These are phyloP conservation scores for Nannoperca australis DNA, from an alignment of 2,797 vertebrate species.

Conservation along the genomic window DNA sequence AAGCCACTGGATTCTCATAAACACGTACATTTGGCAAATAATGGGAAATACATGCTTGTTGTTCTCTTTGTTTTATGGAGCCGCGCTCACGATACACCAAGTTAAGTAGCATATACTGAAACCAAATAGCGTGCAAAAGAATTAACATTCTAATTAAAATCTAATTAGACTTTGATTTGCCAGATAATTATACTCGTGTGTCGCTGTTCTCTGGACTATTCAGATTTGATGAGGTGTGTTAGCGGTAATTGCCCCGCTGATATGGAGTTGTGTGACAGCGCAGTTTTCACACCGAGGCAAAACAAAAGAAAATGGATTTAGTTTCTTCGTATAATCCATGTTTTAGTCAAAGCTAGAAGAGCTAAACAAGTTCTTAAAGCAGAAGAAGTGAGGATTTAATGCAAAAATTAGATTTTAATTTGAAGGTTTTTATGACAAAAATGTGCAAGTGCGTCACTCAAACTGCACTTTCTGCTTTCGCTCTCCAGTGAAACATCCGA, in stretches of 20 bases:
- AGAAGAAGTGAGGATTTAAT: not conserved
- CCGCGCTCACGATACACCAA: slow-evolving; percentile 46
- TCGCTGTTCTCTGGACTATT: slow-evolving; percentile 76
- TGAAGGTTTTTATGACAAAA: not conserved
- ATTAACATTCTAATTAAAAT: slow-evolving; percentile 86
- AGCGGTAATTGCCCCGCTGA: slow-evolving; percentile 72
- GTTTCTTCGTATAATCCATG: slow-evolving; percentile 19
- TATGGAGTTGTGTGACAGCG: slow-evolving; percentile 67
- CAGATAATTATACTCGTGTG: slow-evolving; percentile 81
- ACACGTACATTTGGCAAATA: slow-evolving; percentile 59
- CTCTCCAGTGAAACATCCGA: no score
- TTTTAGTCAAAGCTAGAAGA: slow-evolving; percentile 16
- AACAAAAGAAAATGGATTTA: slow-evolving; percentile 60
- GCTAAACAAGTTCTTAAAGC: not conserved
- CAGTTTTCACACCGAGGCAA: slow-evolving; percentile 46
- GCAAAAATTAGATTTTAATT: no score
- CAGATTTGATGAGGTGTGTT: slow-evolving; percentile 82
- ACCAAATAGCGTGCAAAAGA: slow-evolving; percentile 74
- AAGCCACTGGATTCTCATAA: slow-evolving; percentile 62
- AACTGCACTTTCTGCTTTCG: no score
- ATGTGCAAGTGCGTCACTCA: no score
- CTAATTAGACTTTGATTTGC: slow-evolving; percentile 82
- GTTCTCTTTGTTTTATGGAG: slow-evolving; percentile 53
- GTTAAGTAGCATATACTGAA: slow-evolving; percentile 69
- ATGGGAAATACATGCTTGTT: slow-evolving; percentile 58